Conservation (phyloP, 1,140 invertebrate species). For the Dinothrombium tinctorium region DNA sequence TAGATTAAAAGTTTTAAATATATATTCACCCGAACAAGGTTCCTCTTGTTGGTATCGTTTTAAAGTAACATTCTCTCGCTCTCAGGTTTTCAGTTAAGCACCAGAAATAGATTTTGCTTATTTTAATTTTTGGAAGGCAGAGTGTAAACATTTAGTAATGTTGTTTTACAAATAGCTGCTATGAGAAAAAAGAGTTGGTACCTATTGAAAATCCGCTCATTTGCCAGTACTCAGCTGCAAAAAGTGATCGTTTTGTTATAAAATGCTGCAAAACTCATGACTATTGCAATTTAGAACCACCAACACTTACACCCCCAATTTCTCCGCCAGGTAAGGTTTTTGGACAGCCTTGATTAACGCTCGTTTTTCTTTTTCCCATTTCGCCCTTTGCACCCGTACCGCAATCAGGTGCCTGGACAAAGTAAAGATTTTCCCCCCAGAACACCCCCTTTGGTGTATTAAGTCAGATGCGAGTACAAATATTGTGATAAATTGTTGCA, state of each 20-base stretch:
- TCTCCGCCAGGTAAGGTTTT: conserved; percentile 17
- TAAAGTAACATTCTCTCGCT: neutral
- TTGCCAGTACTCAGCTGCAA: conserved; percentile 32
- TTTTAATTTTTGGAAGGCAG: too few relatives aligned
- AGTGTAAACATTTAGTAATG: neutral
- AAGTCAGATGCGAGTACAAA: conserved; percentile 19
- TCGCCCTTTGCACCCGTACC: conserved; percentile 11
- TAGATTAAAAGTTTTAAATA: too few relatives aligned
- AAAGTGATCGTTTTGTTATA: conserved; percentile 24
- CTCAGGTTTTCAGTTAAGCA: neutral
- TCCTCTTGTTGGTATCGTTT: neutral
- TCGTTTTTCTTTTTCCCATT: conserved; percentile 10
- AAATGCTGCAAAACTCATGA: conserved; percentile 39
- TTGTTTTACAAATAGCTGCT: conserved; percentile 30
- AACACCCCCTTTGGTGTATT: conserved; percentile 26
- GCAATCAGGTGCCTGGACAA: conserved; percentile 28
- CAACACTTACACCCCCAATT: conserved; percentile 19
- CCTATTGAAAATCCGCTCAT: conserved; percentile 39
- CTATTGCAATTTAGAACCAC: conserved; percentile 35
- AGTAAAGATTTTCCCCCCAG: conserved; percentile 25
- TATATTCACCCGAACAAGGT: neutral
- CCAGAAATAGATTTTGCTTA: neutral
- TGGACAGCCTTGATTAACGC: conserved; percentile 8
- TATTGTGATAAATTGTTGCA: conserved; percentile 15
- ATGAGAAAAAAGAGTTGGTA: conserved; percentile 37